Base-by-base conservation (phyloP, 2,113 vertebrate species). In the Prietella phreatophila region DNA sequence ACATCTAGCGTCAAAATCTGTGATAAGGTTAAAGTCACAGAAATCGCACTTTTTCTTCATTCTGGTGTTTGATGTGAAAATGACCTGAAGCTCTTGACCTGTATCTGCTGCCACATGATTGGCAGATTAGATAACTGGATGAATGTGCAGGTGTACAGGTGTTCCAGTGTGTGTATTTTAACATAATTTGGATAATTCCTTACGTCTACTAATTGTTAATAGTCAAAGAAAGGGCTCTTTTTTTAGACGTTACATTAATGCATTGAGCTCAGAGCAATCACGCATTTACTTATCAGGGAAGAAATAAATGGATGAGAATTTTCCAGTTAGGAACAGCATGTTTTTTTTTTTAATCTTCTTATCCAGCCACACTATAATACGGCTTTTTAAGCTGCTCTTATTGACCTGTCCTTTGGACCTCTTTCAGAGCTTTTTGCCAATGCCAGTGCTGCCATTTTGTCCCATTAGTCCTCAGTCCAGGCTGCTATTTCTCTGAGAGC, bases 321-420 rank as follows among this genome's bases (percentile, higher is more conserved):
- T 22, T 69, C 30, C 30, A 33, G 30, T 19, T 65, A 65, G 13
- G 13, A 19, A 71, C 2, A 33, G 30, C 5, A 1, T 71, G 19
- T 36, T 71, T 76, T 20, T 47, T 47, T 4, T 47, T 4, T 25
- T 47, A 47, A 47, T 78, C 39, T 76, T 10, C 42, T 15, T 11
- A 42, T 75, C 19, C 71, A 75, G 36, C 19, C 9, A 75, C 36
- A 75, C 36, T 75, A 75, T 42, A 42, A 42, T 13, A 42, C 10
- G 71, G 67, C 42, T 50, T 78, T 50, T 78, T 50, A 78, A 78
- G 39, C 75, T 78, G 42, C 75, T 78, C 75, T 75, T 47, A 75
- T 50, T 78, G 75, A 78, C 75, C 39, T 50, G 11, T 42, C 75
- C 75, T 78, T 47, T 47, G 39, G 65, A 69, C 11, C 65, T 65